A percentile compares a stretch with the other conserved stretches of the same genome.
Evolutionary conservation across 2,797 vertebrate genomes (phyloP).

Genomic region (Podarcis siculus): DNA sequence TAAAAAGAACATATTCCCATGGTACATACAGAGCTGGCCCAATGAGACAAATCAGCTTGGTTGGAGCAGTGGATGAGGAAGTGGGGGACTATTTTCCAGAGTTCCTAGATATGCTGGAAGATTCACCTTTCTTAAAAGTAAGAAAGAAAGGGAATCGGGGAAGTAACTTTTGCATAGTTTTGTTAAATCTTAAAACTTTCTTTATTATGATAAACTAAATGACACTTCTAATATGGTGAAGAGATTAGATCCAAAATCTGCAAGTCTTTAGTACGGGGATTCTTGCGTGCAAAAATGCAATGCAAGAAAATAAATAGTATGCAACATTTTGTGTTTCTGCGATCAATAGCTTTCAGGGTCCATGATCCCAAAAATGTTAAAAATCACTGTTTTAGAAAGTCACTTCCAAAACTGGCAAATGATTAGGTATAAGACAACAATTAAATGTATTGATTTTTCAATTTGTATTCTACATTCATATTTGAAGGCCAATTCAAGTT

Average conservation of each 20-base stretch:
- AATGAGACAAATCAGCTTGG: slow-evolving; percentile 98
- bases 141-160: slow-evolving; percentile 66
- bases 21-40: slow-evolving; percentile 97
- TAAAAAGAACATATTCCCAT: slow-evolving; percentile 96
- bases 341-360: too few species aligned
- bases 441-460: not conserved
- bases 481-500: not conserved
- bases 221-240: not conserved
- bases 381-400: not conserved
- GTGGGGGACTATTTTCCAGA: slow-evolving; percentile 98
- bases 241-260: not conserved
- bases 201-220: not conserved
- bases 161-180: not conserved
- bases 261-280: too few species aligned
- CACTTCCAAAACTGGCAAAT: not conserved
- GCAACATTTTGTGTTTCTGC: too few species aligned
- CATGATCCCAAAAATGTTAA: too few species aligned
- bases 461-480: not conserved
- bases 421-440: not conserved
- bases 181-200: not conserved
- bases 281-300: too few species aligned
- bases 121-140: slow-evolving; percentile 96
- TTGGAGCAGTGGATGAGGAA: slow-evolving; percentile 98
- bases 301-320: too few species aligned
- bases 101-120: slow-evolving; percentile 93